Evolutionary conservation across 2,888 invertebrate genomes (phyloP).

Genomic region (Chrysolina americana): DNA sequence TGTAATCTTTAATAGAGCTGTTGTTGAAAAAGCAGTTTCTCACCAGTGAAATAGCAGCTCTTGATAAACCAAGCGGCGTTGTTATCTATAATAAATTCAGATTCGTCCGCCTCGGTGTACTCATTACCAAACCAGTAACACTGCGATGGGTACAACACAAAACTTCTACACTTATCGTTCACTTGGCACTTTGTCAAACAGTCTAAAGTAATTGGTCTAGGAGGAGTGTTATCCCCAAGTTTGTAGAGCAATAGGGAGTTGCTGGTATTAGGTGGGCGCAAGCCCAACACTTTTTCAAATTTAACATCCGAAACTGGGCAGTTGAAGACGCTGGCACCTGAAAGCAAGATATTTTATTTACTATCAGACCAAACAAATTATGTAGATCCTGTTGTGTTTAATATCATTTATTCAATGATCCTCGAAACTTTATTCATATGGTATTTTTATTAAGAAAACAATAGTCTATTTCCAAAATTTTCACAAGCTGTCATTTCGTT

Average conservation of each 20-base stretch:
- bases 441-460: too few species aligned
- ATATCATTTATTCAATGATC: too few species aligned
- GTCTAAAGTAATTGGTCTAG: slow-evolving; percentile 63
- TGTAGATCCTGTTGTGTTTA: not conserved
- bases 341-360: slow-evolving; percentile 32
- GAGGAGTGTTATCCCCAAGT: slow-evolving; percentile 47
- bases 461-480: too few species aligned
- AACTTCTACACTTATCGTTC: slow-evolving; percentile 64
- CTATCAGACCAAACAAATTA: not conserved
- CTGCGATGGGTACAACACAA: slow-evolving; percentile 64
- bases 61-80: slow-evolving; percentile 78
- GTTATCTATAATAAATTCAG: slow-evolving; percentile 70
- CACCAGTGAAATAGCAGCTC: slow-evolving; percentile 74
- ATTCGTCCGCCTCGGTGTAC: slow-evolving; percentile 55
- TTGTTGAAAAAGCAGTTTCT: slow-evolving; percentile 13
- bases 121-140: slow-evolving; percentile 64
- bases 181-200: slow-evolving; percentile 64
- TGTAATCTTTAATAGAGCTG: too few species aligned
- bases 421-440: too few species aligned
- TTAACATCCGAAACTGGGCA: slow-evolving; percentile 62
- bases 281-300: slow-evolving; percentile 67
- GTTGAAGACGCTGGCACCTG: slow-evolving; percentile 58
- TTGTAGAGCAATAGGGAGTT: slow-evolving; percentile 57
- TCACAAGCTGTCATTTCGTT: too few species aligned
- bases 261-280: slow-evolving; percentile 59